These are phyloP conservation scores for Malurus splendens DNA, from an alignment of 2,797 vertebrate species.

Conservation along the genomic window DNA sequence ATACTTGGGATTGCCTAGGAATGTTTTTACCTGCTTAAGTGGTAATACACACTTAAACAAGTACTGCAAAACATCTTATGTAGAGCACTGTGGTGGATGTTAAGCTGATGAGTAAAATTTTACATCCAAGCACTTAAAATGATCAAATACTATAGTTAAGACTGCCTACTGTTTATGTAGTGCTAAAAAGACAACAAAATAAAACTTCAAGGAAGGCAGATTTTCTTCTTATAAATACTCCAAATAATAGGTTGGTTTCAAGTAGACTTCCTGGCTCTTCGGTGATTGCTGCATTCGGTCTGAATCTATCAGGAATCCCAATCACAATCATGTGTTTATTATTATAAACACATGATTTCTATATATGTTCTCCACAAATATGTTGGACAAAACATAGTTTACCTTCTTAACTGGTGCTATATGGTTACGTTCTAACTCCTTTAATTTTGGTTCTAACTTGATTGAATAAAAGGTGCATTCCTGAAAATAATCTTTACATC, in stretches of 20 bases:
- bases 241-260: constrained; percentile 70
- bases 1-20: not conserved
- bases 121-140: constrained; percentile 60
- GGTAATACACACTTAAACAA: not conserved
- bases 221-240: constrained; percentile 64
- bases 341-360: constrained; percentile 11
- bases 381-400: constrained; percentile 9
- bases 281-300: constrained; percentile 60
- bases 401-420: not conserved
- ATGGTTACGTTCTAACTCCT: not conserved
- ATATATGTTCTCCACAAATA: constrained; percentile 3
- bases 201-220: constrained; percentile 23
- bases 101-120: constrained; percentile 64
- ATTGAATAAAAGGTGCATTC: not conserved
- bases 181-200: constrained; percentile 71
- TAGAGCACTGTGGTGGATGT: constrained; percentile 29
- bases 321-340: constrained; percentile 3
- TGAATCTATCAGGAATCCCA: constrained; percentile 31
- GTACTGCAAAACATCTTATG: not conserved
- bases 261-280: constrained; percentile 75
- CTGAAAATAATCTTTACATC: not conserved
- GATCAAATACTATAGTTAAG: constrained; percentile 69
- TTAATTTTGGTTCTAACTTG: not conserved
- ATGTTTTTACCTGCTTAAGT: not conserved
- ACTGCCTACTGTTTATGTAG: constrained; percentile 73